phyloP scores from a whole-genome alignment of 2,113 vertebrate species.

The Leucosticte australis region DNA sequence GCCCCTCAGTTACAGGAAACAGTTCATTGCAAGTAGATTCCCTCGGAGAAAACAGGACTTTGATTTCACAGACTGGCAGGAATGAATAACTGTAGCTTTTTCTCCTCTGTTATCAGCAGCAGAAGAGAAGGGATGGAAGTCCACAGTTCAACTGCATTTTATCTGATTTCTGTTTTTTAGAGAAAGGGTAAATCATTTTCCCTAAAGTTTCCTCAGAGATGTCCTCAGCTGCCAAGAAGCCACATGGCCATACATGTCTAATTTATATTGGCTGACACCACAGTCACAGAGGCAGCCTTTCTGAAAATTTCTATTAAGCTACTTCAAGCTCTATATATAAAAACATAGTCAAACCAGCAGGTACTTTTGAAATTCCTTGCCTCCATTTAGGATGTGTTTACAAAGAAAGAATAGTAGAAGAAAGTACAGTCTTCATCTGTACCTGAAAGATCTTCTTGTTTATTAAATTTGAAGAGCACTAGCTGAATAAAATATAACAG shows the following conservation, averaged over 20 bases:
- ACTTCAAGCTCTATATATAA: background rate
- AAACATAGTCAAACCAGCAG: background rate
- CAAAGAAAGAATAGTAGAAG: background rate
- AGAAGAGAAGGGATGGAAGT: background rate
- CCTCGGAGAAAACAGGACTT: background rate
- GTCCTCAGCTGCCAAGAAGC: background rate
- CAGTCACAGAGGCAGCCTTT: background rate
- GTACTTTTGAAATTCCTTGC: background rate
- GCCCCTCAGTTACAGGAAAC: background rate
- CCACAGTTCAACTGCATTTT: background rate
- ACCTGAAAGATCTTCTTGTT: background rate
- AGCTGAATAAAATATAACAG: background rate
- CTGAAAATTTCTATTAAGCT: background rate
- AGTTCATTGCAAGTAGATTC: background rate
- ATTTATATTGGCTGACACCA: background rate
- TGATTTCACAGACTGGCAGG: background rate
- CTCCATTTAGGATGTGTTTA: background rate
- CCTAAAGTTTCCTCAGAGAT: background rate
- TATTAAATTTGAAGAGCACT: background rate
- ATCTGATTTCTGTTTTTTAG: background rate
- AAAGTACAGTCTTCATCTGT: background rate
- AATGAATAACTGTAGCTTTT: background rate
- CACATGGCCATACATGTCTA: fast-evolving
- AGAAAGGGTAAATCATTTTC: background rate
- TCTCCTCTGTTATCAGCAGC: background rate